Base-by-base conservation (phyloP, 2,113 vertebrate species). In the Miniopterus natalensis region DNA sequence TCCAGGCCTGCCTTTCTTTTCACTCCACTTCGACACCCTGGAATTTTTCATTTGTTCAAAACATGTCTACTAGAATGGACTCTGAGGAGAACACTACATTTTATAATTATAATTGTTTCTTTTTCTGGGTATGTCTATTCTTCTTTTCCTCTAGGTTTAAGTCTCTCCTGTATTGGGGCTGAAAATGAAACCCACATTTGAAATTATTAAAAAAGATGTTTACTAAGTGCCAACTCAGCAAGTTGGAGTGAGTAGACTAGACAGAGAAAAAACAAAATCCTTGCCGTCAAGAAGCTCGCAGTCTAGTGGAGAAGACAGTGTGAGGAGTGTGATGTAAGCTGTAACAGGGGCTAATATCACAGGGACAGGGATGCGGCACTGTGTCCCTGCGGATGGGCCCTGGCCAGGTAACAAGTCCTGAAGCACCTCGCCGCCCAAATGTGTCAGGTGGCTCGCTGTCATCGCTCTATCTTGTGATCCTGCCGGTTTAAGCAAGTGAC, bases 151-250 rank as follows among this genome's bases (percentile, higher is more conserved):
- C 73, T 86, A 29, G 15, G 12, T 40, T 55, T 74, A 21, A 83
- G 49, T 87, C n/a, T 74, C 40, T 73, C 68, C 14, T 78, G 53
- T 13, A 63, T 65, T 75, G 81, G 77, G 61, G 8, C 51, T 83
- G 36, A n/a, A 77, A 59, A 87, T 78, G 20, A 87, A 91, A 49
- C 29, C 74, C 89, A 36, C 12, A 27, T 78, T 70, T 90, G 63
- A 85, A 70, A 68, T 49, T 23, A 61, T 51, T 20, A 11, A 31
- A 61, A 36, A 49, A 68, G 63, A 49, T 13, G 8, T 47, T 92
- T 13, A 31, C 65, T 47, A 14, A 80, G 20, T 57, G 78, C 79
- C 45, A 23, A n/a, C 14, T 87, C 61, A 71, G 71, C 42, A 40
- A 10, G 5, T 3, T 17, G 9, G 73, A 59, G 18, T 4, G 25